phyloP scores from a whole-genome alignment of 2,113 vertebrate species.

The Mirza zaza region DNA sequence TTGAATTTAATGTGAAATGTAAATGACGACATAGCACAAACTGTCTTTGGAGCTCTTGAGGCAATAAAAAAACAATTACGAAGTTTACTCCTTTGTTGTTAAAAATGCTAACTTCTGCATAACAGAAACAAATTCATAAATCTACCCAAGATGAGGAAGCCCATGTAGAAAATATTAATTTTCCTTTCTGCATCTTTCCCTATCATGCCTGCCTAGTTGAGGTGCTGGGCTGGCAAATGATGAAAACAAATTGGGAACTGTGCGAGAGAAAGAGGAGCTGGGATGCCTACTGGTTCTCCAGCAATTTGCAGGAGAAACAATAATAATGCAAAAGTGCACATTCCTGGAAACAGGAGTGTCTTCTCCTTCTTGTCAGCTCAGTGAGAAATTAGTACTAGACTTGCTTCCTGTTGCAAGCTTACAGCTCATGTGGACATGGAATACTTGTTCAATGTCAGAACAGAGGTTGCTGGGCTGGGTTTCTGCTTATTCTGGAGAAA shows the following conservation, averaged over 20 bases:
- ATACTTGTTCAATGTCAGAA: not conserved
- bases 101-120: conserved; percentile 82
- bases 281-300: not conserved
- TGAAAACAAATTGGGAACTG: conserved; percentile 57
- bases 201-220: not conserved
- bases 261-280: not conserved
- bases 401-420: not conserved
- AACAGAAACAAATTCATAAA: conserved; percentile 80
- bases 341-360: not conserved
- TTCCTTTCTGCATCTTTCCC: conserved; percentile 26
- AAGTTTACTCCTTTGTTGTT: conserved; percentile 68
- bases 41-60: conserved; percentile 78
- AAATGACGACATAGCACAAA: conserved; percentile 81
- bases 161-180: conserved; percentile 63
- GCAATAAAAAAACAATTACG: conserved; percentile 81
- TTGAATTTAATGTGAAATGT: conserved; percentile 87
- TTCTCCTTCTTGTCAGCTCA: not conserved
- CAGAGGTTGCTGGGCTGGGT: not conserved
- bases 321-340: conserved; percentile 19
- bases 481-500: not conserved
- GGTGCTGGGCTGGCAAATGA: conserved; percentile 24
- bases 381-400: not conserved
- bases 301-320: not conserved
- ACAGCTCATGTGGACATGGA: not conserved
- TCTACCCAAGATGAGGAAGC: conserved; percentile 71